Conservation (phyloP, 1,140 invertebrate species). For the Papilio helenus region DNA sequence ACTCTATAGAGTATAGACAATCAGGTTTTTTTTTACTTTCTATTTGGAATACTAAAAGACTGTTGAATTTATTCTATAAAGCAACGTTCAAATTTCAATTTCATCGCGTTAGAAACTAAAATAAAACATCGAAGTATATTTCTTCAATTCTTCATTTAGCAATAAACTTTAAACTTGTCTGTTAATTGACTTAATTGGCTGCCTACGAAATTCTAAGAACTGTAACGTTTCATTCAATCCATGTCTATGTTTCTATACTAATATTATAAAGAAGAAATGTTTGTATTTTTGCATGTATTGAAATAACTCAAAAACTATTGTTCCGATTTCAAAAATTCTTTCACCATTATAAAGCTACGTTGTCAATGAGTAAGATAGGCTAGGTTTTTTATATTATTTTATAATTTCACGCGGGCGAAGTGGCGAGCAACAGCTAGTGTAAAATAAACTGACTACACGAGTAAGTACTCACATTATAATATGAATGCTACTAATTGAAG, state of each 20-base stretch:
- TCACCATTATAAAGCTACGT: no score
- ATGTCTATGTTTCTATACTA: background rate
- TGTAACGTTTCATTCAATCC: background rate
- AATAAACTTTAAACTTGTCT: background rate
- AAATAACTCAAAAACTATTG: no score
- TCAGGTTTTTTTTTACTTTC: background rate
- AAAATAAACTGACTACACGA: background rate
- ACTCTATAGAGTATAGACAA: background rate
- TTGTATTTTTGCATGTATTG: no score
- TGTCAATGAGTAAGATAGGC: no score
- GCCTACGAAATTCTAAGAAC: background rate
- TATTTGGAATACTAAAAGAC: background rate
- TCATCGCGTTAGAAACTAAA: background rate
- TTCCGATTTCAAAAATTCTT: no score
- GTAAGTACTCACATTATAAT: background rate
- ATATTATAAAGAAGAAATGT: no score
- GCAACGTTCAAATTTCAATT: background rate
- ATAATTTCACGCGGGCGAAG: no score
- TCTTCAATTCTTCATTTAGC: background rate
- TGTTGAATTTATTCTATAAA: background rate
- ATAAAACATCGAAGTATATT: background rate
- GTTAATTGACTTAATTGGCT: slow-evolving; percentile 4
- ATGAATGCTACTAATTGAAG: no score
- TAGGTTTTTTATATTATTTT: no score
- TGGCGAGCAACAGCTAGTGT: no score